Conservation (phyloP, 2,888 invertebrate genomes). For the Amblyjoppa fuscipennis region DNA sequence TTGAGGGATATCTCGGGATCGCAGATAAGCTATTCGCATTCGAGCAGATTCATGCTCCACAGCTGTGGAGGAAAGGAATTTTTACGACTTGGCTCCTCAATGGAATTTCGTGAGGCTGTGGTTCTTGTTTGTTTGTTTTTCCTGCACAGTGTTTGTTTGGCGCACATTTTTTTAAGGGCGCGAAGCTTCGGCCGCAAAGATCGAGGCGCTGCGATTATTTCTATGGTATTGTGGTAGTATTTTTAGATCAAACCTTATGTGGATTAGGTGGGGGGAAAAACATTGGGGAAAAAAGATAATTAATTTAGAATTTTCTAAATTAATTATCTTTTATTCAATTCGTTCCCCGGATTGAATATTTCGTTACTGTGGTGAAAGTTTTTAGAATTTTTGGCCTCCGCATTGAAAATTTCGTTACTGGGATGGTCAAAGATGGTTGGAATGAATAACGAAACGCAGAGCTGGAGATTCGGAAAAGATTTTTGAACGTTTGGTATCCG, state of each 20-base stretch:
- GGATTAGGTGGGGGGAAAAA: no score
- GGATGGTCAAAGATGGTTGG: conserved; percentile 6
- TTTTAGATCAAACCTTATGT: not conserved
- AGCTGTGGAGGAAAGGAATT: conserved; percentile 3
- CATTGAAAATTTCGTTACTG: not conserved
- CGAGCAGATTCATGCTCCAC: not conserved
- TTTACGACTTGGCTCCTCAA: not conserved
- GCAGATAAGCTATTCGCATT: conserved; percentile 29
- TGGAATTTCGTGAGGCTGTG: not conserved
- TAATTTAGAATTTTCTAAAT: no score
- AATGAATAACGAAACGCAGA: not conserved
- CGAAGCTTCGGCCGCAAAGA: not conserved
- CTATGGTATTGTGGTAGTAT: not conserved
- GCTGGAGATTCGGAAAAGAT: not conserved
- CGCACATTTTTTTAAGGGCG: not conserved
- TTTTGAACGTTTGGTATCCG: no score
- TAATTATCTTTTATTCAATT: no score
- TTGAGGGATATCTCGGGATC: conserved; percentile 40
- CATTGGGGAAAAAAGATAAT: no score
- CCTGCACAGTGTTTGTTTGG: not conserved
- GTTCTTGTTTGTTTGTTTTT: not conserved
- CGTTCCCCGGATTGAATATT: no score
- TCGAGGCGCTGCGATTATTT: no score
- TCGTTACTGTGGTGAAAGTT: no score
- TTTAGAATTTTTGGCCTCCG: not conserved